Percentiles rank a stretch among this genome's conserved stretches.
These are phyloP conservation scores for Ecliptopera silaceata DNA, from an alignment of 2,888 invertebrate species.

Conservation along the genomic window DNA sequence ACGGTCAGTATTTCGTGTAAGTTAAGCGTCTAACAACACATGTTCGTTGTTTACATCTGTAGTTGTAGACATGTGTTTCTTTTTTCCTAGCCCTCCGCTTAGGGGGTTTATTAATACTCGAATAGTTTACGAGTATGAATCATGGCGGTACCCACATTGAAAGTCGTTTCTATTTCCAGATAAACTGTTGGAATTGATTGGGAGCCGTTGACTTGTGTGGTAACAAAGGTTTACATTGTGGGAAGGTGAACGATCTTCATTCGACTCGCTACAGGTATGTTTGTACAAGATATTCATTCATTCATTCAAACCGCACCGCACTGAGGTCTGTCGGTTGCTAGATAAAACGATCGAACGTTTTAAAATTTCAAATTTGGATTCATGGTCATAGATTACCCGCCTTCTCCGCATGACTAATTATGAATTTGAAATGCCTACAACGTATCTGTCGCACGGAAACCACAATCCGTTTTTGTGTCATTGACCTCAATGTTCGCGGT, in stretches of 20 bases:
- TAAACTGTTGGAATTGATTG: slow-evolving; percentile 77
- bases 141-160: slow-evolving; percentile 71
- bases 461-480: slow-evolving; percentile 70
- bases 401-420: slow-evolving; percentile 60
- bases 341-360: slow-evolving; percentile 40
- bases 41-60: slow-evolving; percentile 74
- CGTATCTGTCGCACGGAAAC: slow-evolving; percentile 59
- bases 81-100: slow-evolving; percentile 60
- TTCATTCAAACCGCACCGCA: slow-evolving; percentile 21
- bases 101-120: slow-evolving; percentile 65
- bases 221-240: slow-evolving; percentile 78
- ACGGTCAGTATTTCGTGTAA: slow-evolving; percentile 68
- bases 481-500: slow-evolving; percentile 66
- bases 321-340: slow-evolving; percentile 39
- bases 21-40: slow-evolving; percentile 46
- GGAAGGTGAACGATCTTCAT: slow-evolving; percentile 76
- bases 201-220: slow-evolving; percentile 75
- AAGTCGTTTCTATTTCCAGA: slow-evolving; percentile 80
- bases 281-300: slow-evolving; percentile 56
- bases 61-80: slow-evolving; percentile 67
- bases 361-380: slow-evolving; percentile 48
- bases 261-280: slow-evolving; percentile 74
- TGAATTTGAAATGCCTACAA: slow-evolving; percentile 62
- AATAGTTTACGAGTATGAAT: slow-evolving; percentile 65
- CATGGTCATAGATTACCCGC: slow-evolving; percentile 46